These are phyloP conservation scores for Pantherophis alleghaniensis DNA, from an alignment of 2,797 vertebrate species.

Conservation along the genomic window DNA sequence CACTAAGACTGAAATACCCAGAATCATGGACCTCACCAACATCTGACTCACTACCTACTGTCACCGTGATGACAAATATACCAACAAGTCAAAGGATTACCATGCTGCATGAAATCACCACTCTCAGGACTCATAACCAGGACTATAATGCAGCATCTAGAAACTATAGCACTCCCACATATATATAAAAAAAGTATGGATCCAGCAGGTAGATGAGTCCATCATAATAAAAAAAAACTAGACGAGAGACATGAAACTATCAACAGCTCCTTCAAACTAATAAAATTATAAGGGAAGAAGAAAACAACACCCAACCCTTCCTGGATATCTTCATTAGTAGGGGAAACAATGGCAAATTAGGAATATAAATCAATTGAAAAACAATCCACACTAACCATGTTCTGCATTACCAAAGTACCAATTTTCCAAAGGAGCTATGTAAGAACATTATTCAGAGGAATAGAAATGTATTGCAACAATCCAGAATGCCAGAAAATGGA, in stretches of 20 bases:
- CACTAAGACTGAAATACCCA: neutral
- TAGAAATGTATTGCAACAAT: neutral
- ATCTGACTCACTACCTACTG: neutral
- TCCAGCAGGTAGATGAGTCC: neutral
- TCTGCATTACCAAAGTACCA: neutral
- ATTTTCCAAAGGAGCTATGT: neutral
- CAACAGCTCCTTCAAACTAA: neutral
- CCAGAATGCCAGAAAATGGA: neutral
- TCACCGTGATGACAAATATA: neutral
- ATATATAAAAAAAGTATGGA: neutral
- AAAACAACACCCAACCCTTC: neutral
- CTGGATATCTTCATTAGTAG: neutral
- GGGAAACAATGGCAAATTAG: neutral
- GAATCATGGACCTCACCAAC: neutral
- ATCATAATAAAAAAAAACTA: neutral
- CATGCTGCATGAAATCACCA: neutral
- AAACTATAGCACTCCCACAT: neutral
- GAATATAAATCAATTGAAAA: neutral
- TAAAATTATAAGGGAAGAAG: neutral
- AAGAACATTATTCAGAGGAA: neutral
- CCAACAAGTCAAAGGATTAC: neutral
- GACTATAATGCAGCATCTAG: neutral
- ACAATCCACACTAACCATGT: neutral
- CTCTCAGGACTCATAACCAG: neutral
- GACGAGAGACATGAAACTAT: neutral